These are phyloP conservation scores for Bombus balteatus DNA, from an alignment of 1,140 invertebrate genomes.

Conservation along the genomic window DNA sequence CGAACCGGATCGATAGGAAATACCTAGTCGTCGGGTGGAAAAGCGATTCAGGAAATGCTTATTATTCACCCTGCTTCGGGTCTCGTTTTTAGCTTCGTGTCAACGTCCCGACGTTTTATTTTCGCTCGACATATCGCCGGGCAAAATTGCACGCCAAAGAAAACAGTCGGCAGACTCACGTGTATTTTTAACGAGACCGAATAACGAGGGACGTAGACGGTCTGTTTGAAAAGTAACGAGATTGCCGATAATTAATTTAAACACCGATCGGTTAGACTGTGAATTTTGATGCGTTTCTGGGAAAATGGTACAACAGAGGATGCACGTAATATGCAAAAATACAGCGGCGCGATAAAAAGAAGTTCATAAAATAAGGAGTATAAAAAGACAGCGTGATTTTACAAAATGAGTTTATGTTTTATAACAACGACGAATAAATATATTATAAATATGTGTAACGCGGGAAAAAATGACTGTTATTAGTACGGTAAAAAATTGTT, in stretches of 20 bases:
- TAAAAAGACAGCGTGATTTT: too few relatives aligned
- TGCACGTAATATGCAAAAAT: neutral
- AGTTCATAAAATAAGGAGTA: too few relatives aligned
- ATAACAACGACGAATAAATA: too few relatives aligned
- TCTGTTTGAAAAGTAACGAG: neutral
- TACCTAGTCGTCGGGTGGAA: neutral
- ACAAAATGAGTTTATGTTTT: too few relatives aligned
- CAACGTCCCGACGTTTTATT: neutral
- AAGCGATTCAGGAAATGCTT: constrained; percentile 13
- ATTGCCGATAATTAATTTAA: neutral
- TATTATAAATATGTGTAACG: too few relatives aligned
- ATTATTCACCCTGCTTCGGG: neutral
- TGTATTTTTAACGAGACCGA: constrained; percentile 20
- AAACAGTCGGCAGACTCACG: neutral
- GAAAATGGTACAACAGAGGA: neutral
- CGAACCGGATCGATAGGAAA: constrained; percentile 16
- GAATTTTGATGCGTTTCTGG: neutral
- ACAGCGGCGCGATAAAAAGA: too few relatives aligned
- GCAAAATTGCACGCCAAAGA: neutral
- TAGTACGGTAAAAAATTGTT: too few relatives aligned
- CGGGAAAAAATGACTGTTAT: too few relatives aligned
- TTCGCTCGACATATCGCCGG: neutral
- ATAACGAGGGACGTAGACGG: neutral
- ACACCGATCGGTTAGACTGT: too few relatives aligned
- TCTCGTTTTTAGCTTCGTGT: neutral